Base-by-base conservation (phyloP, 2,888 invertebrate genomes). In the Eupithecia subfuscata region DNA sequence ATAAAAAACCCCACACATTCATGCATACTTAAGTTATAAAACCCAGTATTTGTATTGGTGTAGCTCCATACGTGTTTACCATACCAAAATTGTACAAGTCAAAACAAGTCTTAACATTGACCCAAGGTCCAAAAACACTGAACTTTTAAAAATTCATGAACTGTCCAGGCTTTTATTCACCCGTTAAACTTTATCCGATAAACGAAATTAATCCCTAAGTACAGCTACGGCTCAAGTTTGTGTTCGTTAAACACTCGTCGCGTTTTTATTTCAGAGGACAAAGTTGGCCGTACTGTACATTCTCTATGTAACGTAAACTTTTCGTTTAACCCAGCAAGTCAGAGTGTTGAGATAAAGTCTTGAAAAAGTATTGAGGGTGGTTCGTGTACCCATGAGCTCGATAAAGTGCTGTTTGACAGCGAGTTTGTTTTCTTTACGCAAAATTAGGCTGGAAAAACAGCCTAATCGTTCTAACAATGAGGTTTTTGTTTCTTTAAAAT, bases 171-270 rank as follows among this genome's bases (percentile, higher is more conserved):
- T 79, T 79, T 80, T 81, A 80, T 80, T 76, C 79, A 77, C 64
- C 80, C 79, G 80, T 80, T 81, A 79, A 80, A 82, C 79, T 81
- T 80, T 78, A 76, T 73, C 79, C 80, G 80, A 81, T 81, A 80
- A 80, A 80, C 80, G 79, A 77, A 82, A 80, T 82, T 81, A 81
- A 78, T 81, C 78, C 75, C 67, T 70, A 63, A 34, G 72, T 73
- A 67, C 70, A 43, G 60, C 52, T 37, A 69, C 64, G 48, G 71
- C 22, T 71, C 45, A 48, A 77, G 76, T 74, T 74, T 60, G 65
- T 65, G 48, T 72, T 75, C 43, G 63, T 63, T 73, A 74, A 74
- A 74, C 69, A 73, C 64, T 74, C 30, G 40, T 37, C 11, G 16
- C 67, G 52, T 69, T 76, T 74, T 74, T 76, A 74, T 71, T 75